These are phyloP conservation scores for Drosophila subobscura DNA, from an alignment of 1,140 invertebrate species.

Conservation along the genomic window DNA sequence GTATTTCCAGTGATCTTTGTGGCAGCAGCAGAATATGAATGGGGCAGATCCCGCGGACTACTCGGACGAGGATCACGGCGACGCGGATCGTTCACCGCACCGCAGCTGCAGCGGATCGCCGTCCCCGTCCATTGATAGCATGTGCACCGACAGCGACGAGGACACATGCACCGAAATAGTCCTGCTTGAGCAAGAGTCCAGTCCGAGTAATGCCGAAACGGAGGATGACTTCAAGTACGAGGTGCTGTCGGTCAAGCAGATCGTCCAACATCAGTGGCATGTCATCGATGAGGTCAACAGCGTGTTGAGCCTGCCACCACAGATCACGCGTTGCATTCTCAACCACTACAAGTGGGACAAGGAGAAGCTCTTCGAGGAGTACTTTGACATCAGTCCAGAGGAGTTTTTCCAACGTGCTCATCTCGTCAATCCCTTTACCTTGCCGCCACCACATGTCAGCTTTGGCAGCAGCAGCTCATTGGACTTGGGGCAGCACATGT, in stretches of 20 bases:
- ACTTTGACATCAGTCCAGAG: slow-evolving; percentile 97
- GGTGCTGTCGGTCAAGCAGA: slow-evolving; percentile 96
- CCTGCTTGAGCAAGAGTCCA: slow-evolving; percentile 83
- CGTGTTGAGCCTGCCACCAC: slow-evolving; percentile 93
- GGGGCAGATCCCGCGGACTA: slow-evolving; percentile 91
- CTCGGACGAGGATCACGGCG: slow-evolving; percentile 91
- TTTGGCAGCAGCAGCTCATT: not conserved
- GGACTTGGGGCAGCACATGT: slow-evolving; percentile 84
- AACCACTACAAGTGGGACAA: slow-evolving; percentile 99
- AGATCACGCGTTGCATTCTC: slow-evolving; percentile 95
- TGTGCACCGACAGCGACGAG: slow-evolving; percentile 93
- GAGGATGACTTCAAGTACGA: slow-evolving; percentile 95
- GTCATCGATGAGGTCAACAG: slow-evolving; percentile 97
- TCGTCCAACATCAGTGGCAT: slow-evolving; percentile 98
- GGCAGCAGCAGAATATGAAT: slow-evolving; percentile 87
- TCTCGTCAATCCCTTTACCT: slow-evolving; percentile 93
- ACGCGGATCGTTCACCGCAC: slow-evolving; percentile 88
- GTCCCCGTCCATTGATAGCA: slow-evolving; percentile 89
- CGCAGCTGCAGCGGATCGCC: slow-evolving; percentile 32
- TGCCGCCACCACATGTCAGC: not conserved
- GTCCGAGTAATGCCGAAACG: slow-evolving; percentile 86
- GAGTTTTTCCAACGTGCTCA: slow-evolving; percentile 96
- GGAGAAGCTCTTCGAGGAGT: slow-evolving; percentile 98
- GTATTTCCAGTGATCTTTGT: slow-evolving; percentile 11
- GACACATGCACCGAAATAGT: slow-evolving; percentile 95